Base-by-base conservation (phyloP, 2,888 invertebrate species). In the Hyposoter dolosus region DNA sequence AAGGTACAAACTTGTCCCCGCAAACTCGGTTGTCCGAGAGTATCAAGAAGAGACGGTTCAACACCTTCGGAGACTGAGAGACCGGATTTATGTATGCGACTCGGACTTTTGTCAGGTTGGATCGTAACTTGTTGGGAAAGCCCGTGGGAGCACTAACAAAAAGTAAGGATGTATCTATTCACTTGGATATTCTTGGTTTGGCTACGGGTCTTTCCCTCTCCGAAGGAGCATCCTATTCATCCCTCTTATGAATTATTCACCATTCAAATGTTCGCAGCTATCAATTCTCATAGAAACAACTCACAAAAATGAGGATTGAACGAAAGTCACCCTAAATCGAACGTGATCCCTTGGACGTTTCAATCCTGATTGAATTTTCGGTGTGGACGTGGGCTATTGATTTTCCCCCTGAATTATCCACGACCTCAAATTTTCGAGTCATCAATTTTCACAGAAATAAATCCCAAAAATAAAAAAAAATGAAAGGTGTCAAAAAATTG, bases 41-140 rank as follows among this genome's bases (percentile, higher is more conserved):
- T 47, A 40, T 74, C 35, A 47, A 56, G 82, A 28, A 65, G 15
- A 60, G 7, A 69, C 47, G 71, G 68, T 84, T 78, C 82, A 75
- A 82, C 85, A 82, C 85, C 74, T 63, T 43, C 75, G 75, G 72
- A 45, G 82, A 82, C 77, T 78, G 56, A 60, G 82, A 45, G 65
- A 74, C 45, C 35, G 63, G 69, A 75, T 85, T 85, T 82, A 82
- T 85, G 75, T 75, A 85, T 85, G 78, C 68, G 82, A 85, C 69
- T 79, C 78, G 75, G 82, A 82, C 82, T 85, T 85, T 85, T 85
- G 85, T 85, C 78, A 79, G 82, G 75, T 85, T 32, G 69, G 79
- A 69, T 69, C 15, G 78, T 75, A 82, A 68, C 74, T 66, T 63
- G 19, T 35, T 15, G n/a, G 45, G n/a, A 71, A 45, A 32, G 17